phyloP scores from a whole-genome alignment of 2,113 vertebrate species.

The Panthera leo region DNA sequence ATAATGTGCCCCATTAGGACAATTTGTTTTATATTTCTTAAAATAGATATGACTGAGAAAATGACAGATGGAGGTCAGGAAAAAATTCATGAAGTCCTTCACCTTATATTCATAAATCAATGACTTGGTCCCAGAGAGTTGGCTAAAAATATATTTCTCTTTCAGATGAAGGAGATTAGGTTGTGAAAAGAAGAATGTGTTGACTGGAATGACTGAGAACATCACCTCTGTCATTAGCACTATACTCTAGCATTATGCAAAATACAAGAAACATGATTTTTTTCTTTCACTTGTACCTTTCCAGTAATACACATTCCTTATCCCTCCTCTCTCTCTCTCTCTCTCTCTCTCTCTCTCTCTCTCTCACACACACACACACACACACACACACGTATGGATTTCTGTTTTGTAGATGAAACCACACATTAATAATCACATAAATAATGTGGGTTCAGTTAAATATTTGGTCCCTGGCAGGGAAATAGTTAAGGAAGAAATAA shows the following conservation, averaged over 20 bases:
- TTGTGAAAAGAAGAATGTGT: slow-evolving; percentile 78
- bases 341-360: neutral
- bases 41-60: slow-evolving; percentile 85
- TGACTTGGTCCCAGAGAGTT: slow-evolving; percentile 81
- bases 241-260: neutral
- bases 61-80: slow-evolving; percentile 85
- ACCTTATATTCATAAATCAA: slow-evolving; percentile 88
- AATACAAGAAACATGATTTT: neutral
- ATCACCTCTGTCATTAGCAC: slow-evolving; percentile 75
- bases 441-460: neutral
- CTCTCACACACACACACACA: neutral
- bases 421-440: slow-evolving; percentile 19
- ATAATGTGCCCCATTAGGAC: slow-evolving; percentile 84
- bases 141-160: slow-evolving; percentile 88
- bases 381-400: neutral
- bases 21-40: slow-evolving; percentile 85
- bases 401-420: neutral
- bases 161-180: slow-evolving; percentile 86
- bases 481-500: neutral
- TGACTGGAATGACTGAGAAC: slow-evolving; percentile 73
- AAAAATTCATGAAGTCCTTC: slow-evolving; percentile 86
- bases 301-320: neutral
- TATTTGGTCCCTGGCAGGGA: neutral
- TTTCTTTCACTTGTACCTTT: neutral
- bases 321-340: neutral